Percentiles rank a stretch among this genome's conserved stretches.
Evolutionary conservation across 2,113 vertebrate genomes (phyloP).

Genomic region (Eulacestoma nigropectus): DNA sequence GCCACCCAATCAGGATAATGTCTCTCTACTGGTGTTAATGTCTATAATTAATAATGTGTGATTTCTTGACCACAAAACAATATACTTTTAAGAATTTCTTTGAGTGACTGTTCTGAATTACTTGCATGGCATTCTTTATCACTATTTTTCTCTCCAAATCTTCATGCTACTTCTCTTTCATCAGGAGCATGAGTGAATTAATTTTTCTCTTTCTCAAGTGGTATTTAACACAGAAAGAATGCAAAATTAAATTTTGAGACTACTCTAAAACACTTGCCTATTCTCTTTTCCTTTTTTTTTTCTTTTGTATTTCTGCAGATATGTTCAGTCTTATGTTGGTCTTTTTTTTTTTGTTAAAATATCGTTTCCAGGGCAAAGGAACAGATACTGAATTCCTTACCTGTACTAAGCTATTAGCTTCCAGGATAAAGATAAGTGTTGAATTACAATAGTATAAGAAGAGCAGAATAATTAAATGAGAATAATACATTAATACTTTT

Average conservation of each 20-base stretch:
- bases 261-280: neutral
- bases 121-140: neutral
- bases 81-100: neutral
- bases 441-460: neutral
- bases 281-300: neutral
- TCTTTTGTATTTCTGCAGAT: neutral
- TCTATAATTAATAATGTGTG: neutral
- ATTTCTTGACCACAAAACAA: neutral
- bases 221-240: neutral
- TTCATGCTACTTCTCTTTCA: neutral
- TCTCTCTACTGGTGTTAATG: neutral
- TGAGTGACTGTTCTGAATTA: neutral
- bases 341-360: neutral
- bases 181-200: neutral
- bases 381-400: neutral
- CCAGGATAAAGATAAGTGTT: neutral
- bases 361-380: neutral
- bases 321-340: neutral
- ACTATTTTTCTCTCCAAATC: neutral
- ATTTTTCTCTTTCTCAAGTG: neutral
- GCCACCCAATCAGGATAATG: neutral
- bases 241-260: neutral
- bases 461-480: constrained; percentile 24
- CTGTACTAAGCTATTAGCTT: neutral
- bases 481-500: neutral